These are phyloP conservation scores for Phataginus tricuspis DNA, from an alignment of 2,797 vertebrate genomes.

Conservation along the genomic window DNA sequence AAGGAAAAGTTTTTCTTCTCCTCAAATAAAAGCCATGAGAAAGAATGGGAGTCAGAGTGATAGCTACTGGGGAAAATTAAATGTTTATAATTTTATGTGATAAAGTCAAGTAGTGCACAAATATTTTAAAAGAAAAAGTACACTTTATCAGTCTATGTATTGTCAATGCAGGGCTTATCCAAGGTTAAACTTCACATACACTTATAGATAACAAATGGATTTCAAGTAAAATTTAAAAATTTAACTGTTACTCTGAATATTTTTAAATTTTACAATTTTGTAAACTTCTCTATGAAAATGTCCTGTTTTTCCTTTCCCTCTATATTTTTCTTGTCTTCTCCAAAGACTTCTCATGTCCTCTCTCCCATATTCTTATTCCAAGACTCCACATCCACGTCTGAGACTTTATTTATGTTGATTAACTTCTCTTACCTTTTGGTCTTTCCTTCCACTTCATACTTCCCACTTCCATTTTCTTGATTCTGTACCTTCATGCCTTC, in stretches of 20 bases:
- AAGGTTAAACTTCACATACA: background rate
- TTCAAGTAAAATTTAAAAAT: background rate
- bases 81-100: background rate
- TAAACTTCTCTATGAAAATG: background rate
- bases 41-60: background rate
- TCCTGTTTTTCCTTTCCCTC: background rate
- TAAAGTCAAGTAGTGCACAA: background rate
- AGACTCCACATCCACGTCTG: background rate
- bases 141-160: background rate
- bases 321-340: background rate
- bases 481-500: background rate
- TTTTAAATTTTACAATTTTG: background rate
- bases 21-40: background rate
- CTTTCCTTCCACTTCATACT: background rate
- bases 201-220: background rate
- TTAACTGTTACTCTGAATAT: background rate
- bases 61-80: background rate
- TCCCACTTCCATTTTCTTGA: background rate
- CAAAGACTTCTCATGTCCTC: background rate
- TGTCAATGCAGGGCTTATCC: background rate
- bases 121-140: background rate
- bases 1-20: background rate
- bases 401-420: background rate
- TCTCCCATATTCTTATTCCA: background rate
- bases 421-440: background rate